phyloP scores from a whole-genome alignment of 2,888 invertebrate genomes.

The Drosophila buzzatii region DNA sequence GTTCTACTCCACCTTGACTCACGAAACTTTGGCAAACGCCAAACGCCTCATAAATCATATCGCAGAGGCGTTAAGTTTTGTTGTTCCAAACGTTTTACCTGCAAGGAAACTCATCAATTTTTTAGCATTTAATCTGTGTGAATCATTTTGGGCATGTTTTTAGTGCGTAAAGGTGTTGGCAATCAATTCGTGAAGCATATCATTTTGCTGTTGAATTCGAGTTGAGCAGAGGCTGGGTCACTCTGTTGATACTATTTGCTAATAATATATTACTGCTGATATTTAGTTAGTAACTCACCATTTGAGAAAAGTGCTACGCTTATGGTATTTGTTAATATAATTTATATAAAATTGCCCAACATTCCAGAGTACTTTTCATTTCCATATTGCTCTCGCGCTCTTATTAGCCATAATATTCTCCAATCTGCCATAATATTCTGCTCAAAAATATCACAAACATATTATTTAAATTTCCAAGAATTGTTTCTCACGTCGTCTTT shows the following conservation, averaged over 20 bases:
- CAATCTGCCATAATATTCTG: too few relatives aligned
- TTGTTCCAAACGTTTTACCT: constrained; percentile 29
- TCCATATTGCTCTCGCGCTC: too few relatives aligned
- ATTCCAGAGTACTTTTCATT: too few relatives aligned
- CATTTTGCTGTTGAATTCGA: background rate
- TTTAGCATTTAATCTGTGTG: constrained; percentile 53
- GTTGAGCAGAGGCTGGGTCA: too few relatives aligned
- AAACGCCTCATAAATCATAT: constrained; percentile 66
- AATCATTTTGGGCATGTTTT: constrained; percentile 14
- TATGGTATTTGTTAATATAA: too few relatives aligned
- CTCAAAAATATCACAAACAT: too few relatives aligned
- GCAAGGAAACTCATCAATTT: constrained; percentile 56
- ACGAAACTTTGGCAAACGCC: constrained; percentile 13
- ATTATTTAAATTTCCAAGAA: background rate
- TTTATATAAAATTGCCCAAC: too few relatives aligned
- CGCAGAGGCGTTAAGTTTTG: constrained; percentile 42
- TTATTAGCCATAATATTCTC: too few relatives aligned
- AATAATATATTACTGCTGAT: background rate
- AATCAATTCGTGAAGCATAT: background rate
- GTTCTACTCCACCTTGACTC: constrained; percentile 40
- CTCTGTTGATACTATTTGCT: fast-evolving
- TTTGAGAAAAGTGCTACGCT: background rate
- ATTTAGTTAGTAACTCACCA: background rate
- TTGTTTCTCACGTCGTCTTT: background rate
- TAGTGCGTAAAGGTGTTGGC: constrained; percentile 4